Conservation (phyloP, 2,113 vertebrate genomes). For the Lichenostomus cassidix region DNA sequence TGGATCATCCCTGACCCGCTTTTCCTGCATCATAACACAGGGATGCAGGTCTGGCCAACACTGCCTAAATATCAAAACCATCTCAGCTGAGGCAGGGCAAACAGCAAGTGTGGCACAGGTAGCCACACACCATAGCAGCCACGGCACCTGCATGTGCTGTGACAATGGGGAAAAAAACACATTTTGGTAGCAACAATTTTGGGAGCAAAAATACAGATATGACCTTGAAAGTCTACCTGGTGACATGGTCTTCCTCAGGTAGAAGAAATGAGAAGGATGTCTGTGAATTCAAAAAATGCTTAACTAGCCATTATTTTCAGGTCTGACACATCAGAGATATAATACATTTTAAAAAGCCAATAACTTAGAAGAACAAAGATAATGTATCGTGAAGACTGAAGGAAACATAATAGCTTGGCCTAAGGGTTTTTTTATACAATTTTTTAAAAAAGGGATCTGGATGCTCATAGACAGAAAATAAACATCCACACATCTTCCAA, state of each 20-base stretch:
- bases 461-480: slow-evolving; percentile 6
- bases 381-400: background rate
- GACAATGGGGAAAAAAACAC: background rate
- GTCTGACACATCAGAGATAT: background rate
- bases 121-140: background rate
- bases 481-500: slow-evolving; percentile 11
- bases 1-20: background rate
- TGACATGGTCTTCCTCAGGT: background rate
- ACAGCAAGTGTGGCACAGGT: accelerated
- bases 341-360: background rate
- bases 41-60: background rate
- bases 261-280: background rate
- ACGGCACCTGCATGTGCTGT: background rate
- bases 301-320: background rate
- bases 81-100: background rate
- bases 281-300: background rate
- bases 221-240: background rate
- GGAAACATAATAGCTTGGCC: background rate
- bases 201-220: background rate
- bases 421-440: background rate
- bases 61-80: background rate
- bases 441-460: background rate
- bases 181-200: background rate
- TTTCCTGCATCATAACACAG: background rate
- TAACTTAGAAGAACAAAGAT: background rate